Evolutionary conservation across 2,888 invertebrate genomes (phyloP), one percentile per base, ranked within the genome.

Genomic region (Lasioglossum leucozonium): DNA sequence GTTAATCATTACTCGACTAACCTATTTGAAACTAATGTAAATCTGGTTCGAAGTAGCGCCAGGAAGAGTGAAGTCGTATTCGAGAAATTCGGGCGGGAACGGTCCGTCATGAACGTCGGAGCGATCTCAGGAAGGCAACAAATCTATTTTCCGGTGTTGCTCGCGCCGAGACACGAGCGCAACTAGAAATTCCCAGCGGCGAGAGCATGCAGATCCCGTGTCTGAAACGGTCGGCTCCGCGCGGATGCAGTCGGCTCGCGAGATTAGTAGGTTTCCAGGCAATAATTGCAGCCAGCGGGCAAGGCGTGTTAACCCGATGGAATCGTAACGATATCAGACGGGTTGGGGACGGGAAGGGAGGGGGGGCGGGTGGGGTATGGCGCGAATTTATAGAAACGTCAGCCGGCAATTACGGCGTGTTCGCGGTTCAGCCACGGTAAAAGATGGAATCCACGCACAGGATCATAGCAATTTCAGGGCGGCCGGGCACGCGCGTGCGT

Each of bases 341-440:
- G 6, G 26, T 2, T 37, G 42, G 37, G 4, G 37, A 4, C 0
- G 8, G 3, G 42, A 3, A 0, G 42, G 42, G 11, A 13, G 13
- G 2, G 4, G 13, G 3, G 22, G 0, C 2, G 8, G n/a, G n/a
- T 22, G 22, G 51, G 10, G 51, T 6, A 18, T 18, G 10, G 73
- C n/a, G 47, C 71, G 77, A 77, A 84, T 84, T 83, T 72, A 74
- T 82, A 71, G 83, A 78, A 83, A 83, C 84, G 77, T 77, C 82
- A 34, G 76, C 65, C 76, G 58, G 82, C 58, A 77, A 84, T 84
- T 84, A 73, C 58, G 47, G 37, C 22, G 3, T 22, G 34, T 1
- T 30, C 62, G 62, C 42, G 62, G 22, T 37, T 22, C 3, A 18
- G 37, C 65, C 69, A 22, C 40, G 58, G 26, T 58, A 58, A 58